Percentiles rank a stretch among this genome's conserved stretches.
These are phyloP conservation scores for Chalcosyrphus nemorum DNA, from an alignment of 2,888 invertebrate species.

Conservation along the genomic window DNA sequence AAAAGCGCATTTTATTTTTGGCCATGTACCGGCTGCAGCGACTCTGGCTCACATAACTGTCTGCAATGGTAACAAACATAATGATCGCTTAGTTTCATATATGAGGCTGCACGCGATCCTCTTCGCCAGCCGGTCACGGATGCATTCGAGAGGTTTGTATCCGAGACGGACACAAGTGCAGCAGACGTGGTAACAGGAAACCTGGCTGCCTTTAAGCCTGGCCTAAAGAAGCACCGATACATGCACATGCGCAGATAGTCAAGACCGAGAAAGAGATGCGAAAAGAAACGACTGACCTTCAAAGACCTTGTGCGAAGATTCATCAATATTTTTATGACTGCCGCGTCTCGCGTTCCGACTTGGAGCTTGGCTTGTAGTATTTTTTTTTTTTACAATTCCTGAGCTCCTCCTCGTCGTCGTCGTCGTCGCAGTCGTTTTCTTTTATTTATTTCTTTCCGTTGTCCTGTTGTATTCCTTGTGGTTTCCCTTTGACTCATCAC, in stretches of 20 bases:
- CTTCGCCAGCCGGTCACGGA: not conserved
- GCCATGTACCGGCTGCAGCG: not conserved
- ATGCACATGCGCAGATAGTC: not conserved
- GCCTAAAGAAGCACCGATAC: not conserved
- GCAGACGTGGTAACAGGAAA: constrained; percentile 17
- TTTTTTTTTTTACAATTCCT: constrained; percentile 3
- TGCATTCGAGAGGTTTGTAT: not conserved
- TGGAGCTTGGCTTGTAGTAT: not conserved
- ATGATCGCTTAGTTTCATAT: constrained; percentile 13
- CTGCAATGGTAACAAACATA: constrained; percentile 28
- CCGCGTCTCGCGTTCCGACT: constrained; percentile 9
- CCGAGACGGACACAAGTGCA: not conserved
- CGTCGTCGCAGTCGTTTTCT: not conserved
- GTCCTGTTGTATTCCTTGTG: constrained; percentile 3
- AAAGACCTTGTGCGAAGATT: constrained; percentile 74
- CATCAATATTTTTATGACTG: constrained; percentile 71
- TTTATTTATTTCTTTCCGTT: constrained; percentile 4
- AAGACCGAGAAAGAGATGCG: not conserved
- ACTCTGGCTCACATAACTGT: constrained; percentile 11
- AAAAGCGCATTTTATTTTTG: not conserved
- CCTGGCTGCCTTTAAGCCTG: constrained; percentile 1
- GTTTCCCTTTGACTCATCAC: constrained; percentile 39
- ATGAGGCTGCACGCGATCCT: constrained; percentile 16
- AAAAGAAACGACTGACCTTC: constrained; percentile 69
- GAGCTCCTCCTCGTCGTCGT: no score